Conservation (phyloP, 1,140 invertebrate species). For the Stratiolaelaps scimitus region DNA sequence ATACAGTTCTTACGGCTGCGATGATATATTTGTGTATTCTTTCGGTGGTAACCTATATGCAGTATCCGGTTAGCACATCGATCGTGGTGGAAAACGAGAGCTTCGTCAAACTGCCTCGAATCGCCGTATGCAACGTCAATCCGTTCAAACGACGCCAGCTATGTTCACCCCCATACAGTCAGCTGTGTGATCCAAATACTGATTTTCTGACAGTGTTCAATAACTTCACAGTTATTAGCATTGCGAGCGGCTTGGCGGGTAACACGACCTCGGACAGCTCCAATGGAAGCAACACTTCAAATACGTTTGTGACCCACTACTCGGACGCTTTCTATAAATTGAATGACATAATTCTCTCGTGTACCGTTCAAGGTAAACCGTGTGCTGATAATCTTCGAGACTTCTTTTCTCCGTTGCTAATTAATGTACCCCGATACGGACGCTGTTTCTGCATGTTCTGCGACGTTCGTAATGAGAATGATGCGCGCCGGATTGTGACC, state of each 20-base stretch:
- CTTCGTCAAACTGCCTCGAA: background rate
- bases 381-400: background rate
- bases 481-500: background rate
- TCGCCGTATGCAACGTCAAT: background rate
- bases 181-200: background rate
- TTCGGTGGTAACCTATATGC: background rate
- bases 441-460: slow-evolving; percentile 20
- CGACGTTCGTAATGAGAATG: background rate
- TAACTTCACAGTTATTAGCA: no score
- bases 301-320: background rate
- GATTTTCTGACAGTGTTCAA: background rate
- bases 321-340: background rate
- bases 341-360: background rate
- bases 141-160: slow-evolving; percentile 1
- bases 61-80: background rate
- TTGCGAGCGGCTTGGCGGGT: no score
- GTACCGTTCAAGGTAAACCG: background rate
- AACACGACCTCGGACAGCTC: background rate
- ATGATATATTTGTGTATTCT: background rate
- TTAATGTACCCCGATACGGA: background rate
- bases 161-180: background rate
- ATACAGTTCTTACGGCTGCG: background rate
- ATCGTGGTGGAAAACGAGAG: background rate
- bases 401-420: background rate
- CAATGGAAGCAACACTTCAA: background rate